These are phyloP conservation scores for Cordylochernes scorpioides DNA, from an alignment of 2,888 invertebrate genomes.

Conservation along the genomic window DNA sequence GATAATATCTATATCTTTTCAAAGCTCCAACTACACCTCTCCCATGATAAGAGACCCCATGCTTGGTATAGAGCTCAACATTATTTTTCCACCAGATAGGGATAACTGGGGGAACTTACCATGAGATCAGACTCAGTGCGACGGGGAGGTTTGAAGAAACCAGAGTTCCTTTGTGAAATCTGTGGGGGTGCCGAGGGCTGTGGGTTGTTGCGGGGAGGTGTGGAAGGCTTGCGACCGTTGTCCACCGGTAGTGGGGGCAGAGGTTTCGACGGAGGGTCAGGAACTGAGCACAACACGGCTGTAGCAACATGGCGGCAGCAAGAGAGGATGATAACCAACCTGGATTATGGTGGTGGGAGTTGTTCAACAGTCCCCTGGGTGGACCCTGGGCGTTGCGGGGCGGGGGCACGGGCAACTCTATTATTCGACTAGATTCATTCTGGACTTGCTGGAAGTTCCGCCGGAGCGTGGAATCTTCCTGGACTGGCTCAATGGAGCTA, in stretches of 20 bases:
- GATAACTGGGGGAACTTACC: no score
- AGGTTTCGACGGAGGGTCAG: slow-evolving; percentile 38
- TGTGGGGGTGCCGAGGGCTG: slow-evolving; percentile 21
- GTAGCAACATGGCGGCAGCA: no score
- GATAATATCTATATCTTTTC: no score
- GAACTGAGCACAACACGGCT: no score
- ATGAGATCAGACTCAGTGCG: no score
- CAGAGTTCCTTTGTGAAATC: slow-evolving; percentile 40
- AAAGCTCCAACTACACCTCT: no score
- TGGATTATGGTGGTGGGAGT: slow-evolving; percentile 1
- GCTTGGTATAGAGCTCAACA: no score
- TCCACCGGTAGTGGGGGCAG: slow-evolving; percentile 34
- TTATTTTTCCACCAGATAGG: no score
- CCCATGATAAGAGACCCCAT: no score
- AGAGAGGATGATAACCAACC: no score
- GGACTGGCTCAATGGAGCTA: slow-evolving; percentile 12
- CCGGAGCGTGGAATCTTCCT: slow-evolving; percentile 46
- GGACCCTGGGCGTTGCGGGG: slow-evolving; percentile 8
- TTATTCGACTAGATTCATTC: no score
- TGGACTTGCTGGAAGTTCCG: slow-evolving; percentile 96
- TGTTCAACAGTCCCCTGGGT: slow-evolving; percentile 5
- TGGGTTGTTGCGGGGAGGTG: slow-evolving; percentile 17
- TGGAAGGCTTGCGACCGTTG: slow-evolving; percentile 17
- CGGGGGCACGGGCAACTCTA: no score
- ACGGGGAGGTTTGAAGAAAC: slow-evolving; percentile 57